Conservation (phyloP, 2,888 invertebrate species). For the Chorisops tibialis region DNA sequence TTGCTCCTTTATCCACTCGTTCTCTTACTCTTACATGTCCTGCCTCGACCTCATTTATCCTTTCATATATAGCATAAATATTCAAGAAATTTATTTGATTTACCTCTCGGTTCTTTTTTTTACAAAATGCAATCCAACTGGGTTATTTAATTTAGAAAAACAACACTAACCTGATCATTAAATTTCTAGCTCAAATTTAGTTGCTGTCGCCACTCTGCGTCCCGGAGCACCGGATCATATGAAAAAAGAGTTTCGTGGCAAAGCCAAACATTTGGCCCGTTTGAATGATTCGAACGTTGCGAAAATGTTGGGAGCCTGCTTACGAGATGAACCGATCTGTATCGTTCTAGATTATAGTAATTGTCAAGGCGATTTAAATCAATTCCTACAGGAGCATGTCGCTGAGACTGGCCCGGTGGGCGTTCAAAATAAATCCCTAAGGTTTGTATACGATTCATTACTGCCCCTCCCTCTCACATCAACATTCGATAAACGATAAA, state of each 20-base stretch:
- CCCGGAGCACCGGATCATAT: slow-evolving; percentile 58
- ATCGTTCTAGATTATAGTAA: slow-evolving; percentile 67
- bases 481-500: slow-evolving; percentile 1
- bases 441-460: slow-evolving; percentile 54
- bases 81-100: neutral
- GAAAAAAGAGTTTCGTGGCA: slow-evolving; percentile 68
- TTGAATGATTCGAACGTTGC: slow-evolving; percentile 71
- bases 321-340: slow-evolving; percentile 69
- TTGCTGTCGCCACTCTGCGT: slow-evolving; percentile 70
- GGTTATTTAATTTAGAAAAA: slow-evolving; percentile 3
- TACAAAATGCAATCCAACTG: slow-evolving; percentile 15
- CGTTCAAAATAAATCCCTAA: slow-evolving; percentile 65
- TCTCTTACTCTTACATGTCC: neutral
- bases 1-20: neutral
- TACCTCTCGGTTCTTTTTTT: neutral
- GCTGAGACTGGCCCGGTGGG: slow-evolving; percentile 67
- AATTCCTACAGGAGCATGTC: slow-evolving; percentile 76
- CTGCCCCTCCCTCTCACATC: slow-evolving; percentile 10
- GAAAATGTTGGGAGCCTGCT: slow-evolving; percentile 68
- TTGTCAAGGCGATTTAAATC: slow-evolving; percentile 76
- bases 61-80: too few relatives aligned
- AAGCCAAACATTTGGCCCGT: slow-evolving; percentile 67
- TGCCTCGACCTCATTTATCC: neutral
- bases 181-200: slow-evolving; percentile 54
- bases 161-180: neutral